These are phyloP conservation scores for Erythrocebus patas DNA, from an alignment of 2,113 vertebrate species.

Conservation along the genomic window DNA sequence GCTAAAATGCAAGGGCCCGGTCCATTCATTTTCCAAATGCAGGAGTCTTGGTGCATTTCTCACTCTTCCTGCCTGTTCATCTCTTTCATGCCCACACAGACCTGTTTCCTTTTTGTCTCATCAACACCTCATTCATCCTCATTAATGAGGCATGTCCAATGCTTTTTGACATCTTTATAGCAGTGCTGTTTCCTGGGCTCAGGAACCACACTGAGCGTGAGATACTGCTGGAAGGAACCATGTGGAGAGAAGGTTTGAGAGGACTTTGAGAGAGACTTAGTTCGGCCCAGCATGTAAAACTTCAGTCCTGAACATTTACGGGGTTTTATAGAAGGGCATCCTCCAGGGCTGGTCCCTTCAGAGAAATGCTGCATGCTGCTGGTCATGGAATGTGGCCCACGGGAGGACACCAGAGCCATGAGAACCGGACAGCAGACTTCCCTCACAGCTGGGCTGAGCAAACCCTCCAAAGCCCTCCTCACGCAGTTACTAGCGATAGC, in stretches of 20 bases:
- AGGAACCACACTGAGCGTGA: background rate
- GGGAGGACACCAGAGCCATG: background rate
- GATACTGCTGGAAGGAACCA: background rate
- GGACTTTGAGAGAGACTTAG: background rate
- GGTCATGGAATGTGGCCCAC: background rate
- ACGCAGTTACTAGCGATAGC: accelerated
- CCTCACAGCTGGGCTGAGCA: accelerated
- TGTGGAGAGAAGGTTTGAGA: background rate
- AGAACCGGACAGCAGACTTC: background rate
- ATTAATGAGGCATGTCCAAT: background rate
- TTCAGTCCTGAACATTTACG: background rate
- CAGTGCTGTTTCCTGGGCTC: background rate
- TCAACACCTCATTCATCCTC: background rate
- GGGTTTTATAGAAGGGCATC: background rate
- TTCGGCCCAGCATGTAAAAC: background rate
- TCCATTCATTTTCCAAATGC: background rate
- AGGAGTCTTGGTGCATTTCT: background rate
- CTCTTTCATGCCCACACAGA: background rate
- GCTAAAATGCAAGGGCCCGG: background rate
- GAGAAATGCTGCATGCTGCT: background rate
- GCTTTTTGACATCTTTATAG: background rate
- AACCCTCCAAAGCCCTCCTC: background rate
- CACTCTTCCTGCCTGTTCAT: background rate
- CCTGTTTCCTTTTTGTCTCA: background rate
- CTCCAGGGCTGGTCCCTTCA: background rate